Evolutionary conservation across 2,888 invertebrate species (phyloP).

Genomic region (Anagyrus pseudococci): DNA sequence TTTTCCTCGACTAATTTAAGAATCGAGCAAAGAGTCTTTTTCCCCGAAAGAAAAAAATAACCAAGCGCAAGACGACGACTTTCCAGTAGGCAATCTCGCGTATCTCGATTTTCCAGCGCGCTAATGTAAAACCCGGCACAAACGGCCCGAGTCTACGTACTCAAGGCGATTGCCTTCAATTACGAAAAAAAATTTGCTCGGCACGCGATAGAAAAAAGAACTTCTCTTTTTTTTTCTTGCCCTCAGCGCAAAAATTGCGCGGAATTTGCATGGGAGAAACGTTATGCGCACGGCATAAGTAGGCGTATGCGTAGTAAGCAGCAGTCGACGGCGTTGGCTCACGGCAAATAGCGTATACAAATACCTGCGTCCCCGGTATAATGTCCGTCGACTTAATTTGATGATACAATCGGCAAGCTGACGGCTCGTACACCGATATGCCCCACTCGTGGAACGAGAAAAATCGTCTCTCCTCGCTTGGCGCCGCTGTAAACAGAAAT

Average conservation of each 20-base stretch:
- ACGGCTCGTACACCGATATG: slow-evolving; percentile 76
- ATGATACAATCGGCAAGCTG: slow-evolving; percentile 73
- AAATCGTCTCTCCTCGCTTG: slow-evolving; percentile 71
- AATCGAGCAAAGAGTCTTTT: too few relatives aligned
- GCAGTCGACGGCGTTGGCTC: not conserved
- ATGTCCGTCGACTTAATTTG: slow-evolving; percentile 75
- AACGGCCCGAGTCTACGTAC: too few relatives aligned
- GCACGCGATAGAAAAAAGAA: not conserved
- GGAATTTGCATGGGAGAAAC: slow-evolving; percentile 9
- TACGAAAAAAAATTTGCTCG: not conserved
- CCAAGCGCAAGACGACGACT: too few relatives aligned
- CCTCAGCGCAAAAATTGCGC: not conserved
- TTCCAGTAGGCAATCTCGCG: too few relatives aligned
- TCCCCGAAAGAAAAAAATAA: too few relatives aligned
- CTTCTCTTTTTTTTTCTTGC: not conserved
- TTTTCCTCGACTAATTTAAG: too few relatives aligned
- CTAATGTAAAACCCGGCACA: too few relatives aligned
- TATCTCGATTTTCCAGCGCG: too few relatives aligned
- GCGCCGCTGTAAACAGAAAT: slow-evolving; percentile 61
- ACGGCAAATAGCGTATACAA: not conserved
- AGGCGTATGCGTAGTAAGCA: too few relatives aligned
- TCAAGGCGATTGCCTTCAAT: slow-evolving; percentile 10
- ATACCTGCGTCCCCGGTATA: slow-evolving; percentile 73
- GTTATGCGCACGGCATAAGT: too few relatives aligned
- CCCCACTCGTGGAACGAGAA: slow-evolving; percentile 80